Evolutionary conservation across 2,113 vertebrate species (phyloP).

Genomic region (Planiliza haematocheilus): DNA sequence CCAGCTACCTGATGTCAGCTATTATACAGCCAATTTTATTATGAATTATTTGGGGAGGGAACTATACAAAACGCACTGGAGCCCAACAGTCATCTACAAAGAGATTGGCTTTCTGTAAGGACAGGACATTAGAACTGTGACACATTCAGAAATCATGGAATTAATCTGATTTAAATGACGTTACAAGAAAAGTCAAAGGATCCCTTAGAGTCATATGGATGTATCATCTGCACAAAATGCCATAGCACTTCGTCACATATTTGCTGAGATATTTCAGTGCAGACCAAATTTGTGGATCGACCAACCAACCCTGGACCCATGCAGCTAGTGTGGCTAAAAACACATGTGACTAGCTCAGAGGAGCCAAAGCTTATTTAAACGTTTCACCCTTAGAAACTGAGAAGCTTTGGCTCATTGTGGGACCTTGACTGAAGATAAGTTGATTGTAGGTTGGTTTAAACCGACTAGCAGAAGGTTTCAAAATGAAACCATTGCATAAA

Average conservation of each 20-base stretch:
- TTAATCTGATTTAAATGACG: too few relatives aligned
- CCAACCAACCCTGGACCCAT: neutral
- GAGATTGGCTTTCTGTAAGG: too few relatives aligned
- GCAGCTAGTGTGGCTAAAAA: neutral
- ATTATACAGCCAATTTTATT: too few relatives aligned
- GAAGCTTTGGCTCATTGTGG: neutral
- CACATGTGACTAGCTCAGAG: neutral
- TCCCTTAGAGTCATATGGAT: neutral
- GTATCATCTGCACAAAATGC: neutral
- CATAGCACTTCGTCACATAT: neutral
- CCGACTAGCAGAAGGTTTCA: neutral
- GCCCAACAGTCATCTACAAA: too few relatives aligned
- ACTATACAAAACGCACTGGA: too few relatives aligned
- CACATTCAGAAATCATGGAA: too few relatives aligned
- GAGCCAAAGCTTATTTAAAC: neutral
- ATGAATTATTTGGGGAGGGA: too few relatives aligned
- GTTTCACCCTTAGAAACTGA: neutral
- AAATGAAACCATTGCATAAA: conserved; percentile 1
- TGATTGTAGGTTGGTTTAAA: conserved; percentile 1
- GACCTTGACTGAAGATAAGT: neutral
- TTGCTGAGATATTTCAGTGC: conserved; percentile 5
- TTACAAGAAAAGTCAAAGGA: too few relatives aligned
- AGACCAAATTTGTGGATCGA: neutral
- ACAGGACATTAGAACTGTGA: too few relatives aligned
- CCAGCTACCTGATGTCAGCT: too few relatives aligned